These are phyloP conservation scores for Sinocyclocheilus rhinocerous DNA, from an alignment of 2,113 vertebrate genomes.

Conservation along the genomic window DNA sequence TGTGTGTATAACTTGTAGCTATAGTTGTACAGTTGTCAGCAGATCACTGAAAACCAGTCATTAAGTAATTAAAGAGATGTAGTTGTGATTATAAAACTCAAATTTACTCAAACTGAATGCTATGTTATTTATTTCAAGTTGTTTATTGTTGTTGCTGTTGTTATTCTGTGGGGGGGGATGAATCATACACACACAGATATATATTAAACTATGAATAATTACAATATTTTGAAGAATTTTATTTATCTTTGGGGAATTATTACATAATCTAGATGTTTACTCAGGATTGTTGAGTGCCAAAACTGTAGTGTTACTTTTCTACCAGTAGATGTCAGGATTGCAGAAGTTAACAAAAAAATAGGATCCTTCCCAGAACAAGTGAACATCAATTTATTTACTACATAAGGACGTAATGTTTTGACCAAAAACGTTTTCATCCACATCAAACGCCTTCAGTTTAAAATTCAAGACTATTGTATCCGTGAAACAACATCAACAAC, in stretches of 20 bases:
- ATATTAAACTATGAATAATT: too few species aligned
- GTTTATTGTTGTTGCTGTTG: too few species aligned
- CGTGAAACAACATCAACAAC: neutral
- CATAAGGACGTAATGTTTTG: neutral
- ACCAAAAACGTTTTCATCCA: neutral
- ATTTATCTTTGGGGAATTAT: too few species aligned
- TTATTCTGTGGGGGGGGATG: too few species aligned
- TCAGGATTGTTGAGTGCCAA: neutral
- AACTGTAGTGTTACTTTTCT: neutral
- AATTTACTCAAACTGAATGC: too few species aligned
- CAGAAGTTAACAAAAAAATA: neutral
- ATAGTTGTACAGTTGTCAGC: too few species aligned
- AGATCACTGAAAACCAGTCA: too few species aligned
- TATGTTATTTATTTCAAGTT: too few species aligned
- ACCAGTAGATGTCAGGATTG: conserved; percentile 56
- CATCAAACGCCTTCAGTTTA: neutral
- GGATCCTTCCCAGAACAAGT: neutral
- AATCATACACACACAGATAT: too few species aligned
- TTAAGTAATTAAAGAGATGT: too few species aligned
- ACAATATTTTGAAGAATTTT: too few species aligned
- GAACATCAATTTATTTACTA: neutral
- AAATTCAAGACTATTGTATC: neutral
- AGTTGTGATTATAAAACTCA: too few species aligned
- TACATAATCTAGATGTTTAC: neutral
- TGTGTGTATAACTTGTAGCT: neutral